phyloP scores from a whole-genome alignment of 2,113 vertebrate species.

The Myanophis thanlyinensis region DNA sequence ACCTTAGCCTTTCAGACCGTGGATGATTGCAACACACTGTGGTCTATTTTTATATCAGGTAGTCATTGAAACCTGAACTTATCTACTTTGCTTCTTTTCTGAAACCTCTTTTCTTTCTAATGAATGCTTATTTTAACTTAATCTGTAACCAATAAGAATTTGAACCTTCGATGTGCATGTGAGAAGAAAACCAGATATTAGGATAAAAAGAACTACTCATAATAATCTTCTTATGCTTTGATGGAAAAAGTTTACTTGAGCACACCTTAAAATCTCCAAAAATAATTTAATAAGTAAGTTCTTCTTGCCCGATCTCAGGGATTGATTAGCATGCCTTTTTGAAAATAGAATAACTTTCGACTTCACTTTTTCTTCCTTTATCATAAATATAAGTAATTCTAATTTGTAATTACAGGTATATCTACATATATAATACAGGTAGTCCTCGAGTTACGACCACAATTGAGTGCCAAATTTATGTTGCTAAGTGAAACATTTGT shows the following conservation, averaged over 20 bases:
- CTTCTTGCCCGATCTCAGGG: background rate
- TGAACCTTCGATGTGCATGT: conserved; percentile 10
- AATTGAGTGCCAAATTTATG: no score
- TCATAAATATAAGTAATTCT: background rate
- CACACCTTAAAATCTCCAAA: conserved; percentile 25
- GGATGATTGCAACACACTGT: background rate
- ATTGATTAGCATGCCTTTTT: conserved; percentile 10
- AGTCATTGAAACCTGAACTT: background rate
- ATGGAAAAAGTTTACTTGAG: conserved; percentile 39
- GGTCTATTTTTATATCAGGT: background rate
- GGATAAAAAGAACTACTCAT: background rate
- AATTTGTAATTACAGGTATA: background rate
- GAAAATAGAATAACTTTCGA: background rate
- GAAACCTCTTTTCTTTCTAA: conserved; percentile 4
- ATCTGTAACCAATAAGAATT: background rate
- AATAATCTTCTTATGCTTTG: background rate
- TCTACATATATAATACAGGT: background rate
- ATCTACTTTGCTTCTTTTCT: background rate
- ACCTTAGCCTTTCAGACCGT: background rate
- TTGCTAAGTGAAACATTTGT: no score
- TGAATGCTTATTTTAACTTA: background rate
- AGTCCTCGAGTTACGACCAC: no score
- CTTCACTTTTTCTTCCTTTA: background rate
- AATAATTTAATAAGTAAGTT: background rate
- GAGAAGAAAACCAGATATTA: conserved; percentile 25